Evolutionary conservation across 2,888 invertebrate species (phyloP).

Genomic region (Macaria notata): DNA sequence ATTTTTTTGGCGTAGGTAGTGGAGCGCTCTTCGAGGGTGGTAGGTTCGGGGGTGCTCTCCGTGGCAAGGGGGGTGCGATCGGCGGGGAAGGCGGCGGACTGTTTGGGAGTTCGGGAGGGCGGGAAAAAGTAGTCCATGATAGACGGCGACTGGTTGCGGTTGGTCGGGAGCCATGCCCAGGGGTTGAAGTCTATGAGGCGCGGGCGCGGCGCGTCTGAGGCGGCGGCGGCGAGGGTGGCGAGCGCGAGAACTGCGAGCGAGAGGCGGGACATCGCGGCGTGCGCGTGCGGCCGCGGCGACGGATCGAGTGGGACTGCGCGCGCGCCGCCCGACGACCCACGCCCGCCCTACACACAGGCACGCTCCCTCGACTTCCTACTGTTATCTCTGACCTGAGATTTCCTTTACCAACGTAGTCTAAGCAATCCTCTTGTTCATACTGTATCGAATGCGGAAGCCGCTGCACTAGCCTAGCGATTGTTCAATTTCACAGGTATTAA

Average conservation of each 20-base stretch:
- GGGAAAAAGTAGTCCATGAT: slow-evolving; percentile 80
- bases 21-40: slow-evolving; percentile 64
- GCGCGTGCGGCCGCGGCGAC: slow-evolving; percentile 75
- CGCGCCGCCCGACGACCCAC: slow-evolving; percentile 58
- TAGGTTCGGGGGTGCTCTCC: slow-evolving; percentile 59
- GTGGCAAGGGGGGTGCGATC: slow-evolving; percentile 53
- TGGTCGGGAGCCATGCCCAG: slow-evolving; percentile 73
- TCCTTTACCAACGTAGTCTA: slow-evolving; percentile 4
- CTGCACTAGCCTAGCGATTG: not conserved
- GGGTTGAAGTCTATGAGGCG: slow-evolving; percentile 75
- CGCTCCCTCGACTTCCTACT: slow-evolving; percentile 45
- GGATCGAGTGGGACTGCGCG: slow-evolving; percentile 76
- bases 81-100: slow-evolving; percentile 70
- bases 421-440: no score
- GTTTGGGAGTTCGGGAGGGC: slow-evolving; percentile 77
- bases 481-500: slow-evolving; percentile 13
- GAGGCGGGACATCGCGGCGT: slow-evolving; percentile 69
- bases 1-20: slow-evolving; percentile 69
- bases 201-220: slow-evolving; percentile 64
- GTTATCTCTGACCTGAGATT: slow-evolving; percentile 13
- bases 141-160: slow-evolving; percentile 69
- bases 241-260: slow-evolving; percentile 66
- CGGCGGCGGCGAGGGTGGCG: slow-evolving; percentile 56
- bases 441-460: slow-evolving; percentile 16
- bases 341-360: slow-evolving; percentile 52